Evolutionary conservation across 2,888 invertebrate species (phyloP).

Genomic region (Branchipolynoe longqiensis): DNA sequence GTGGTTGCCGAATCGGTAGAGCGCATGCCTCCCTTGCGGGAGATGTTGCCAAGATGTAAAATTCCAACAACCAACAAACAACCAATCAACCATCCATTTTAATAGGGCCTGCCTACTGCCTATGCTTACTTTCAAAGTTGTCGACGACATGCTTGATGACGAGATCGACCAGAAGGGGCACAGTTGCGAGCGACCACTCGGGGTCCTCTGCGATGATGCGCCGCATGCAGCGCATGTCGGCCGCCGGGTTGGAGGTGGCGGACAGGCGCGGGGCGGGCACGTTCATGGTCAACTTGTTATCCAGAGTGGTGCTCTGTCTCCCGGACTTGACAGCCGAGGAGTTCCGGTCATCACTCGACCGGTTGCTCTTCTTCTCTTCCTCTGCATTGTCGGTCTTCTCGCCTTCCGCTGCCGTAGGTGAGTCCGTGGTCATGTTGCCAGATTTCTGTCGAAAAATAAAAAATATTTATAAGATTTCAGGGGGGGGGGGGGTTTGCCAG

Average conservation of each 20-base stretch:
- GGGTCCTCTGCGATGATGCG: slow-evolving; percentile 82
- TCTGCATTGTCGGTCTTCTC: slow-evolving; percentile 20
- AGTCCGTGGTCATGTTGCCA: slow-evolving; percentile 35
- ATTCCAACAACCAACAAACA: no score
- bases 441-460: no score
- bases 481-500: no score
- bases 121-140: slow-evolving; percentile 80
- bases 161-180: slow-evolving; percentile 79
- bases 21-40: no score
- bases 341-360: background rate
- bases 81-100: no score
- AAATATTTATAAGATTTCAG: no score
- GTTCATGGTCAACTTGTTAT: no score
- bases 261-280: slow-evolving; percentile 4
- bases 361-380: slow-evolving; percentile 9
- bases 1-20: no score
- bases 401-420: slow-evolving; percentile 4
- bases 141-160: slow-evolving; percentile 78
- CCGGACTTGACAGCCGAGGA: slow-evolving; percentile 48
- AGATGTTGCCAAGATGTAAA: no score
- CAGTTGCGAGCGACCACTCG: slow-evolving; percentile 81
- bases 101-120: background rate
- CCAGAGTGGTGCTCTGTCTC: no score
- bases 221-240: slow-evolving; percentile 71
- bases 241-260: slow-evolving; percentile 65